phyloP scores from a whole-genome alignment of 64 coral and sea anemone species.

The Actinia tenebrosa region DNA sequence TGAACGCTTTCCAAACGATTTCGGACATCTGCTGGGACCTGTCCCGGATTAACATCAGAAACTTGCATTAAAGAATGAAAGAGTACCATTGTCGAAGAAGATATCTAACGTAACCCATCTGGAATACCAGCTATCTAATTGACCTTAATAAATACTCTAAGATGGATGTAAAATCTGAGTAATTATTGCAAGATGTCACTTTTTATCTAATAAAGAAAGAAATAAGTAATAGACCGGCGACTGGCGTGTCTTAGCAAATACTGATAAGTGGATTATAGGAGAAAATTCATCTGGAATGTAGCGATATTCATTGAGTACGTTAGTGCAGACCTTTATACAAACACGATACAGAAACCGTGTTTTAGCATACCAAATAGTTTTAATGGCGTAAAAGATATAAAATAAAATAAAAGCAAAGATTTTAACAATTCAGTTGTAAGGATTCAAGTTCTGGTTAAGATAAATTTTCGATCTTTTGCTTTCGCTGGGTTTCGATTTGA shows the following conservation, averaged over 20 bases:
- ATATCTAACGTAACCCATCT: not conserved
- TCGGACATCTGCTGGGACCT: slow-evolving; percentile 81
- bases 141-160: not conserved
- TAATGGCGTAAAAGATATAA: not conserved
- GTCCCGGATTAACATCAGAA: not conserved
- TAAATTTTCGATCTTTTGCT: not conserved
- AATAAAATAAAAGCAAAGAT: not conserved
- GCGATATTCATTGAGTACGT: not conserved
- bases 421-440: not conserved
- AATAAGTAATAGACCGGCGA: not conserved
- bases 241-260: not conserved
- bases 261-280: not conserved
- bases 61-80: not conserved
- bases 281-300: not conserved
- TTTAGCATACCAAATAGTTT: too few relatives aligned
- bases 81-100: not conserved
- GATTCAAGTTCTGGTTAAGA: not conserved
- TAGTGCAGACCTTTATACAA: too few relatives aligned
- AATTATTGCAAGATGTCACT: not conserved
- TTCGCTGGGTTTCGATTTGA: not conserved
- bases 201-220: not conserved
- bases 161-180: not conserved
- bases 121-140: not conserved
- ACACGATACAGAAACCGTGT: too few relatives aligned
- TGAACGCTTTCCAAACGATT: slow-evolving; percentile 81